These are phyloP conservation scores for Proisotoma minuta DNA, from an alignment of 2,888 invertebrate genomes.

Conservation along the genomic window DNA sequence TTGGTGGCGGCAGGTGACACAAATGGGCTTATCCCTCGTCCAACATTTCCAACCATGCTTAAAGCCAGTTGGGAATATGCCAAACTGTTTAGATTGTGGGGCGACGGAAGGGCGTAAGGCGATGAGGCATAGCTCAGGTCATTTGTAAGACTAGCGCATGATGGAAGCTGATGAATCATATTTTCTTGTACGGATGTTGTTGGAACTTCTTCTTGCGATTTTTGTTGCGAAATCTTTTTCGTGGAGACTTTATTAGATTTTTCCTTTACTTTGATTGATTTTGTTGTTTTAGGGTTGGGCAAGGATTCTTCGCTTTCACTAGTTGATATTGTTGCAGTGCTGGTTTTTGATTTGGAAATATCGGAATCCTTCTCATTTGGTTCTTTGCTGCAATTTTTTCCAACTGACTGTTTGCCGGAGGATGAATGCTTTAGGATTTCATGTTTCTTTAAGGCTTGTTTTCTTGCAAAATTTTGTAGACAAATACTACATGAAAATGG, in stretches of 20 bases:
- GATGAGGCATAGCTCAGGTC: not conserved
- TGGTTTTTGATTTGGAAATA: not conserved
- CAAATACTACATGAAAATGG: slow-evolving; percentile 11
- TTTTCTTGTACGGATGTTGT: not conserved
- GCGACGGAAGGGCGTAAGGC: not conserved
- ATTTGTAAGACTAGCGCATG: not conserved
- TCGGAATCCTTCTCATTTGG: not conserved
- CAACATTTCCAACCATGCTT: not conserved
- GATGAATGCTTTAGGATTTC: slow-evolving; percentile 15
- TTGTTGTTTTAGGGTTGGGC: not conserved
- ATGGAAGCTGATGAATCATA: not conserved
- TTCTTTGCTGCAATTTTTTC: not conserved
- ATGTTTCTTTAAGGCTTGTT: slow-evolving; percentile 29
- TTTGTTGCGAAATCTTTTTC: not conserved
- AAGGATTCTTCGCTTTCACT: not conserved
- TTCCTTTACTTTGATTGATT: not conserved
- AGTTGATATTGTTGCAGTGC: not conserved
- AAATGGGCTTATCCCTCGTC: too few relatives aligned
- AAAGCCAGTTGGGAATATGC: not conserved
- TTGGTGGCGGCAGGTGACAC: too few relatives aligned
- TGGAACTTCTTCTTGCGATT: not conserved
- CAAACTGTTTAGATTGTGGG: not conserved
- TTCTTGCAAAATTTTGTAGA: slow-evolving; percentile 17
- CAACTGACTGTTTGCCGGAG: not conserved
- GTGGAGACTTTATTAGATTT: not conserved